Evolutionary conservation across 2,113 vertebrate genomes (phyloP), one percentile per base, ranked within the genome.

Genomic region (Tor tambroides): DNA sequence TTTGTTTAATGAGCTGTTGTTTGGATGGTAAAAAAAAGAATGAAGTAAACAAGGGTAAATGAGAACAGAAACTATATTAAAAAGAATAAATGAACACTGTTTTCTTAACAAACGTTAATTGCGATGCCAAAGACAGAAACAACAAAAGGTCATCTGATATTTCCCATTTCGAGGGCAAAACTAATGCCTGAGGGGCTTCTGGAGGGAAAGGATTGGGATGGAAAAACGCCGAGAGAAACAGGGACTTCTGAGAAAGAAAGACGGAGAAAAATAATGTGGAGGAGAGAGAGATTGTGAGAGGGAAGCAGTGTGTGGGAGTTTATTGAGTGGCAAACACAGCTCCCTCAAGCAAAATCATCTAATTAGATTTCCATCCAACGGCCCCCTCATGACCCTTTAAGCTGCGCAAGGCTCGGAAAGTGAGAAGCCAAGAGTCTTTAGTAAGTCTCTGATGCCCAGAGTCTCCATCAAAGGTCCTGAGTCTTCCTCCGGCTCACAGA

Each of bases 361-460:
- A 96, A 96, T 95, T 95, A 94, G 91, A 93, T 94, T 95, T 93
- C 92, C 94, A 94, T 94, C 93, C 90, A 87, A 88, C 88, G 15
- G 88, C 90, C 90, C 91, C 92, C 92, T 91, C 89, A 85, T 93
- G 93, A 95, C 92, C 95, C 92, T 89, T 82, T 92, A 93, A 94
- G 92, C 91, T 91, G 88, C 32, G 67, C 71, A 88, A 90, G 89
- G 84, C 83, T 83, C 93, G 90, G 88, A 92, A 93, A 92, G 89
- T 85, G 59, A 90, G 89, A 89, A 81, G 76, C 51, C 49, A 80
- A 89, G 86, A 91, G 86, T 84, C 90, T 91, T 89, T 91, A 91
- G 81, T 92, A 93, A 92, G 87, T 87, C 86, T n/a, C n/a, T n/a
- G n/a, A n/a, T n/a, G n/a, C n/a, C 51, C 15, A 67, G 88, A 85